These are phyloP conservation scores for Diplolepis rosae DNA, from an alignment of 2,888 invertebrate species.

Conservation along the genomic window DNA sequence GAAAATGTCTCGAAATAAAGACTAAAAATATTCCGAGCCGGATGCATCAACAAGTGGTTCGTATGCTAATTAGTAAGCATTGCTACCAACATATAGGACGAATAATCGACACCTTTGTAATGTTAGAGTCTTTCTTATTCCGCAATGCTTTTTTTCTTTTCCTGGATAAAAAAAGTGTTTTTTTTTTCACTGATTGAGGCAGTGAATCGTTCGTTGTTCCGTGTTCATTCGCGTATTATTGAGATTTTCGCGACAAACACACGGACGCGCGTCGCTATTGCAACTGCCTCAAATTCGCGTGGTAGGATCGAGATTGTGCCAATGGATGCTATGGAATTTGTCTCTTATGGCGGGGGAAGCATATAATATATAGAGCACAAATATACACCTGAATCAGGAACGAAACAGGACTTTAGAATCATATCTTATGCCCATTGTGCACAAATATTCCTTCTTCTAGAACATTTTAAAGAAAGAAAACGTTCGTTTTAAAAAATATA, in stretches of 20 bases:
- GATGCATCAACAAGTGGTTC: neutral
- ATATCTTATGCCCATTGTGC: conserved; percentile 21
- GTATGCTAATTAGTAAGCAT: neutral
- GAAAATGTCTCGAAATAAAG: neutral
- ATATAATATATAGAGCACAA: conserved; percentile 47
- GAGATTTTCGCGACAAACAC: conserved; percentile 35
- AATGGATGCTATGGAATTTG: conserved; percentile 63
- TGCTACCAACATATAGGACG: neutral
- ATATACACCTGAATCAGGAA: conserved; percentile 20
- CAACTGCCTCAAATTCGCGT: conserved; percentile 54
- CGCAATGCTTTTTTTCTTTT: neutral
- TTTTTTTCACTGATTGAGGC: neutral
- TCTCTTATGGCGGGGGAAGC: conserved; percentile 57
- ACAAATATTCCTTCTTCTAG: neutral
- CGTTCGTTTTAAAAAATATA: too few relatives aligned
- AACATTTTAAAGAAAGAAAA: neutral
- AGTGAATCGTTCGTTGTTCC: conserved; percentile 12
- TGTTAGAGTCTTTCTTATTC: neutral
- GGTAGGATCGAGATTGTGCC: conserved; percentile 57
- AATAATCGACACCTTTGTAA: neutral
- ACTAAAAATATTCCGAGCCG: neutral
- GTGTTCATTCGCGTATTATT: conserved; percentile 3
- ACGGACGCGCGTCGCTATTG: conserved; percentile 55
- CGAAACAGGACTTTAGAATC: neutral
- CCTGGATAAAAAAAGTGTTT: neutral